phyloP scores from a whole-genome alignment of 2,797 vertebrate species.

The Phrynocephalus vlangalii region DNA sequence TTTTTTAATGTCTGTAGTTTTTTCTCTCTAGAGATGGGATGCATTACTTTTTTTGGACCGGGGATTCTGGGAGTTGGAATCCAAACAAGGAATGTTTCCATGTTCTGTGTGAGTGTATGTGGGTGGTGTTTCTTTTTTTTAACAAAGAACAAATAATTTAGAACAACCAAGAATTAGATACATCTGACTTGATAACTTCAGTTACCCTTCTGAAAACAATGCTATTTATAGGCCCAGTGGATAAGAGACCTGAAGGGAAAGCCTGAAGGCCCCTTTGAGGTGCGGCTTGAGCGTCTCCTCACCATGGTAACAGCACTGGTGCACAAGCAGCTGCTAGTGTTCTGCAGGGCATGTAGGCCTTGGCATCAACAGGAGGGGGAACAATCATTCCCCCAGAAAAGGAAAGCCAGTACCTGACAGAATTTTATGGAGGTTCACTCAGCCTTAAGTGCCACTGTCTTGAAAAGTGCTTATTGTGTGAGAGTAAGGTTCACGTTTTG shows the following conservation, averaged over 20 bases:
- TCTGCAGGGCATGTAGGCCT: neutral
- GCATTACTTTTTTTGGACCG: no score
- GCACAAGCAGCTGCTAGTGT: neutral
- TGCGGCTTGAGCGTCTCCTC: neutral
- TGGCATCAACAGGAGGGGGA: neutral
- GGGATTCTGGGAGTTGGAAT: no score
- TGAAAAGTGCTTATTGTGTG: no score
- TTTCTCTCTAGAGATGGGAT: no score
- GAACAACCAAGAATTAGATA: neutral
- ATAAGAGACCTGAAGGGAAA: neutral
- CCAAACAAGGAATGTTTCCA: no score
- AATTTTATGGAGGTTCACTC: neutral
- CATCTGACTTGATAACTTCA: neutral
- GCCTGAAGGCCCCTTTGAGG: neutral
- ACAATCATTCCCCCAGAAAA: neutral
- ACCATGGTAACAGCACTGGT: neutral
- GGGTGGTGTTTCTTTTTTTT: slow-evolving; percentile 4
- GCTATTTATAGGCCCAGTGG: neutral
- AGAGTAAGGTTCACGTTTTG: no score
- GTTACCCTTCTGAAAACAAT: neutral
- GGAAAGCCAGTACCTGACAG: no score
- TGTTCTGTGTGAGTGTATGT: neutral
- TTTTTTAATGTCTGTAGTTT: neutral
- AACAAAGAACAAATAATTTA: neutral
- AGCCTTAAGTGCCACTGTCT: neutral